Conservation (phyloP, 2,113 vertebrate genomes). For the Struthidea cinerea region DNA sequence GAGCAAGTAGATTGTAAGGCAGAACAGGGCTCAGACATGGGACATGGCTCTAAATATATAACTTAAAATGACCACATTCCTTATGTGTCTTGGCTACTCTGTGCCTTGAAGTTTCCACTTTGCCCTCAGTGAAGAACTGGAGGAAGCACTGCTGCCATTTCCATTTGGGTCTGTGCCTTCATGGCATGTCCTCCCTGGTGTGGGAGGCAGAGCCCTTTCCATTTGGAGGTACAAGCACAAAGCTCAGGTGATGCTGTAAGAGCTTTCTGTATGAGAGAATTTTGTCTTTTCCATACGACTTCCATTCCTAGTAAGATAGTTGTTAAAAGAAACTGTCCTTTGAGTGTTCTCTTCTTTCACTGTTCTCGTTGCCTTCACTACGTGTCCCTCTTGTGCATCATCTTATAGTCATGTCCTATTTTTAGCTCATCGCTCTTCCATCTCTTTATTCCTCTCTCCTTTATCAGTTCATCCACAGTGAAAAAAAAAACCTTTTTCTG, state of each 20-base stretch:
- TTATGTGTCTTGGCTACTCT: background rate
- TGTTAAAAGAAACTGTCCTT: background rate
- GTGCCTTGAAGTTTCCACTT: background rate
- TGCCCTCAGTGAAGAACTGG: background rate
- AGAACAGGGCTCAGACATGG: background rate
- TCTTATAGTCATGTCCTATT: background rate
- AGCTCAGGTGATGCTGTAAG: background rate
- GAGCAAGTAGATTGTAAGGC: background rate
- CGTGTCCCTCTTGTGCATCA: background rate
- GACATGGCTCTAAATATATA: accelerated
- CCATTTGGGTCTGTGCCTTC: background rate
- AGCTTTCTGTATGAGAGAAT: background rate
- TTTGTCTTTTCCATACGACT: background rate
- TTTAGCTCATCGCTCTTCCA: background rate
- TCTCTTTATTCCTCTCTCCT: background rate
- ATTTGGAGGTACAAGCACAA: background rate
- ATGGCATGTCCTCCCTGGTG: accelerated
- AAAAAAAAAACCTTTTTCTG: background rate
- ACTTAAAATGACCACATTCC: background rate
- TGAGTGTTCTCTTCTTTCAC: background rate
- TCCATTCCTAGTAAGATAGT: background rate
- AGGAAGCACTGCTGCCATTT: background rate
- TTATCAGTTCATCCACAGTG: background rate
- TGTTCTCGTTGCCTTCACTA: background rate
- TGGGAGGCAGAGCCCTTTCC: background rate